Evolutionary conservation across 1,140 invertebrate species (phyloP).

Genomic region (Drosophila miranda): DNA sequence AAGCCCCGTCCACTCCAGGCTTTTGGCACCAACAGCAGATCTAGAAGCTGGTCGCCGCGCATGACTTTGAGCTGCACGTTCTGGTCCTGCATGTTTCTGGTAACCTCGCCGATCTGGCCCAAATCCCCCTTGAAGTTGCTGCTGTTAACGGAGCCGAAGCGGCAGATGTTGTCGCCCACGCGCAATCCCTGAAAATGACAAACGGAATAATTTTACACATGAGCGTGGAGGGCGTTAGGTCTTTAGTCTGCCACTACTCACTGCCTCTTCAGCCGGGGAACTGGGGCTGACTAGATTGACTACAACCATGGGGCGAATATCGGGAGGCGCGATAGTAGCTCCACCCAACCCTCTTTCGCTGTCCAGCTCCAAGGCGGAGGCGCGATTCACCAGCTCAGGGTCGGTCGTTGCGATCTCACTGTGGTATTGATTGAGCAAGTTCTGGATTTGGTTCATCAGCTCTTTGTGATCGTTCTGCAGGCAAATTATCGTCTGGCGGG

Average conservation of each 20-base stretch:
- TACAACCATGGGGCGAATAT: slow-evolving; percentile 85
- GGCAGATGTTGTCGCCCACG: slow-evolving; percentile 88
- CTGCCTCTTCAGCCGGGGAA: slow-evolving; percentile 92
- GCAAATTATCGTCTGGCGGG: slow-evolving; percentile 93
- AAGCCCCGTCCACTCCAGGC: slow-evolving; percentile 89
- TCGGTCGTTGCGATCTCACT: slow-evolving; percentile 77
- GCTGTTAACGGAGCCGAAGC: slow-evolving; percentile 92
- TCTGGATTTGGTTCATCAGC: slow-evolving; percentile 93
- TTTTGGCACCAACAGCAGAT: slow-evolving; percentile 86
- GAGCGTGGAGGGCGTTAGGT: background rate
- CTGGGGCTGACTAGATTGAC: slow-evolving; percentile 88
- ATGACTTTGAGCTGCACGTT: slow-evolving; percentile 85
- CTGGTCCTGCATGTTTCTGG: slow-evolving; percentile 88
- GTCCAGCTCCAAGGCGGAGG: slow-evolving; percentile 61
- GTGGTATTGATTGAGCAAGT: slow-evolving; percentile 84
- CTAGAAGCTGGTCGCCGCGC: slow-evolving; percentile 83
- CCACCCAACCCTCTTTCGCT: slow-evolving; percentile 31
- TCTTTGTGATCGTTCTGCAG: slow-evolving; percentile 95
- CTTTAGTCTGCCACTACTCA: slow-evolving; percentile 82
- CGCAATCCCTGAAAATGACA: slow-evolving; percentile 87
- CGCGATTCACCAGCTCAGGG: slow-evolving; percentile 64
- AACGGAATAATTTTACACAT: background rate
- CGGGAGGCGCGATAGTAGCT: slow-evolving; percentile 7
- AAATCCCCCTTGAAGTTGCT: slow-evolving; percentile 88
- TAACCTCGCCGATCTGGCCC: slow-evolving; percentile 87